Percentiles rank a stretch among this genome's conserved stretches.
Evolutionary conservation across 2,797 vertebrate species (phyloP).

Genomic region (Oreortyx pictus): DNA sequence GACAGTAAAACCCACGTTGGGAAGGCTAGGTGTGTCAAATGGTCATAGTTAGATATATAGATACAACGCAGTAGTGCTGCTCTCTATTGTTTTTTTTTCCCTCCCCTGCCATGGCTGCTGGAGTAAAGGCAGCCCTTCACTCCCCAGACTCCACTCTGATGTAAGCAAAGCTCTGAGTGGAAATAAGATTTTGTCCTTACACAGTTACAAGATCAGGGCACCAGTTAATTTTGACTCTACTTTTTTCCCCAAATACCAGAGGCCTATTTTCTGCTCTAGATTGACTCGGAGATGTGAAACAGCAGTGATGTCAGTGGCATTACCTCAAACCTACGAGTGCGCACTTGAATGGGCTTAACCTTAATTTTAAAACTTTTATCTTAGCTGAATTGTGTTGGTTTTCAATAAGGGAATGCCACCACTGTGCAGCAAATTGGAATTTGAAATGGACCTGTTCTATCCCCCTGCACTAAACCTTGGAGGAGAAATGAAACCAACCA

Average conservation of each 20-base stretch:
- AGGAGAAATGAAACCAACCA: not conserved
- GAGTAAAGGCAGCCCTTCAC: not conserved
- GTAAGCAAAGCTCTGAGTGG: not conserved
- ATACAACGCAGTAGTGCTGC: not conserved
- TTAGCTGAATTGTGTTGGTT: not conserved
- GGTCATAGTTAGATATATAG: not conserved
- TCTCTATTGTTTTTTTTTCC: not conserved
- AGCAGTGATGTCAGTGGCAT: not conserved
- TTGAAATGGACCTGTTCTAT: not conserved
- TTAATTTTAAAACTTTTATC: not conserved
- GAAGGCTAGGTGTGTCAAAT: not conserved
- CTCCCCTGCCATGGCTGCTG: not conserved
- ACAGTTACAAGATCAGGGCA: not conserved
- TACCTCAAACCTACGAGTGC: slow-evolving; percentile 12
- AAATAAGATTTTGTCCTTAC: not conserved
- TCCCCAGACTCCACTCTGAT: not conserved
- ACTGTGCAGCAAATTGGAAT: not conserved
- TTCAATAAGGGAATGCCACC: not conserved
- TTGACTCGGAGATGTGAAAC: slow-evolving; percentile 11
- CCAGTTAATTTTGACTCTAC: slow-evolving; percentile 2
- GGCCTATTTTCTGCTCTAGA: slow-evolving; percentile 46
- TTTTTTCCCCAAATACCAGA: slow-evolving; percentile 21
- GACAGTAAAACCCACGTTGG: not conserved
- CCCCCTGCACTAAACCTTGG: not conserved
- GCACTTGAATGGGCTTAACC: not conserved